A percentile compares a stretch with the other conserved stretches of the same genome.
Evolutionary conservation across 2,113 vertebrate genomes (phyloP).

Genomic region (Bubo scandiacus): DNA sequence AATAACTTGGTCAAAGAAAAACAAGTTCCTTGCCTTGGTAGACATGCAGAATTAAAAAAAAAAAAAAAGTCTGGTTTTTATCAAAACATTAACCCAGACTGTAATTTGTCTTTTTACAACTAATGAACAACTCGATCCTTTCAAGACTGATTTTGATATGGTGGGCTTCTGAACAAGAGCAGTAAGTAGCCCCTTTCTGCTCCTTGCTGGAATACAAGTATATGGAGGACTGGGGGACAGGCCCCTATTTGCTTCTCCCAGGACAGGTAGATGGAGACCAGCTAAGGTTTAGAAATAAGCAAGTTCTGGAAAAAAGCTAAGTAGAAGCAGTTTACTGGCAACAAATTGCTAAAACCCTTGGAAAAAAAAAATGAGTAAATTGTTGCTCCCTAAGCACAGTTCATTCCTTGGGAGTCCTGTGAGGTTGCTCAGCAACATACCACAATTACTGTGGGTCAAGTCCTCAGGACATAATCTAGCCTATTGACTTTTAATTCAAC

Average conservation of each 20-base stretch:
- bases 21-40: not conserved
- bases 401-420: not conserved
- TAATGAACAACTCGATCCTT: not conserved
- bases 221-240: accelerated
- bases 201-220: not conserved
- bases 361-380: not conserved
- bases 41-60: accelerated
- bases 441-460: conserved; percentile 45
- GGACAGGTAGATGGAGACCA: not conserved
- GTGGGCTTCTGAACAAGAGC: not conserved
- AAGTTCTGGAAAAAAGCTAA: not conserved
- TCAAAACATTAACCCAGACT: not conserved
- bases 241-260: not conserved
- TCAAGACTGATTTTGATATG: not conserved
- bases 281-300: not conserved
- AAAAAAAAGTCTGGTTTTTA: not conserved
- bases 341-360: not conserved
- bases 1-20: not conserved
- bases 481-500: conserved; percentile 50
- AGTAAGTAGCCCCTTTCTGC: not conserved
- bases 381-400: not conserved
- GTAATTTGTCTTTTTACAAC: not conserved
- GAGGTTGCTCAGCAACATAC: conserved; percentile 41
- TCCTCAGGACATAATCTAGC: conserved; percentile 46
- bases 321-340: not conserved